Conservation (phyloP, 1,140 invertebrate genomes). For the Drosophila lini region DNA sequence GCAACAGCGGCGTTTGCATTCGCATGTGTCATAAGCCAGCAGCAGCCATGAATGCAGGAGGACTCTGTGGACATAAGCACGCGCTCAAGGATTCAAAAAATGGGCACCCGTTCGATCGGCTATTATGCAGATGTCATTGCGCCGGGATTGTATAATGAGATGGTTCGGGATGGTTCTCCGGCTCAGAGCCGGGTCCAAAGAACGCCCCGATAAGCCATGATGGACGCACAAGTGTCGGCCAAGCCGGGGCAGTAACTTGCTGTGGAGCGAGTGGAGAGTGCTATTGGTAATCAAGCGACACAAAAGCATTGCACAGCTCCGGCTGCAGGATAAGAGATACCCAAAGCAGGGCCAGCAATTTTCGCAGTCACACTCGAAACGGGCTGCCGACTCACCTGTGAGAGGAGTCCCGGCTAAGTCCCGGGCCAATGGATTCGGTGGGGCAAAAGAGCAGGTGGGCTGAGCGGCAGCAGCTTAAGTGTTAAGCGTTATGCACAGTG, state of each 20-base stretch:
- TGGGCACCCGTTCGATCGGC: constrained; percentile 57
- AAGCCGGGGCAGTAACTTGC: constrained; percentile 25
- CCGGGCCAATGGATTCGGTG: constrained; percentile 23
- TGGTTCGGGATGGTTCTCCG: neutral
- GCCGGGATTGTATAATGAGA: constrained; percentile 45
- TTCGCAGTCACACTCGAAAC: constrained; percentile 63
- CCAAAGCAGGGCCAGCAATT: constrained; percentile 12
- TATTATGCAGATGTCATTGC: constrained; percentile 69
- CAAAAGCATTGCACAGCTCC: constrained; percentile 27
- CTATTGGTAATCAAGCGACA: constrained; percentile 53
- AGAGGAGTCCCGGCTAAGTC: constrained; percentile 47
- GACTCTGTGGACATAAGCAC: constrained; percentile 66
- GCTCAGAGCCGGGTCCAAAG: neutral
- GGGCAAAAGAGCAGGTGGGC: constrained; percentile 10
- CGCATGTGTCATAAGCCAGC: constrained; percentile 9
- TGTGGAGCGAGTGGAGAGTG: neutral
- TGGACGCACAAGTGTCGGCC: constrained; percentile 37
- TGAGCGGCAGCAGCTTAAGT: constrained; percentile 75
- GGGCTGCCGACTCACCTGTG: constrained; percentile 34
- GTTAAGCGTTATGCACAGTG: constrained; percentile 80
- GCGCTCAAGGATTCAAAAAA: constrained; percentile 73
- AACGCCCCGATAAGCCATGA: constrained; percentile 37
- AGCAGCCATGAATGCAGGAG: constrained; percentile 26
- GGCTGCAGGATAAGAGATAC: constrained; percentile 31
- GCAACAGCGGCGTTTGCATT: constrained; percentile 11